Evolutionary conservation across 2,797 vertebrate genomes (phyloP), one percentile per base, ranked within the genome.

Genomic region (Hydrophis major): DNA sequence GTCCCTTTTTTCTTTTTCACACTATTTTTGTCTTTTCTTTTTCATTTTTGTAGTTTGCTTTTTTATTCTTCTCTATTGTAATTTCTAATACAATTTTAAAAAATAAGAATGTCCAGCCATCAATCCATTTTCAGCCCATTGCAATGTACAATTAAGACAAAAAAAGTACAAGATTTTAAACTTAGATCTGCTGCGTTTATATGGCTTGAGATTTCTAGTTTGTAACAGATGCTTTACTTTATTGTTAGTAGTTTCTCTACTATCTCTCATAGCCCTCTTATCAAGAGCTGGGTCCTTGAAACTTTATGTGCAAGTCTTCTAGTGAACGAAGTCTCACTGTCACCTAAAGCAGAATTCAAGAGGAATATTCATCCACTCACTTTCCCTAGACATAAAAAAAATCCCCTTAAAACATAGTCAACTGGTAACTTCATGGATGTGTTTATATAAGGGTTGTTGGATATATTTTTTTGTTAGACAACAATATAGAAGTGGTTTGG

Each of bases 281-380:
- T 22, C 74, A 47, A 83, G 37, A 83, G 37, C 37, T 83, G 20
- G 74, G 20, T 83, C 37, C 74, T 37, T 47, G 37, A 83, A 83
- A 83, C 37, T 83, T 83, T 22, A 25, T 4, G 37, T 25, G 37
- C 4, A 47, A 47, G 20, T 47, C 74, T 83, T 83, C 37, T 4
- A 83, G 8, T 83, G 18, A 83, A 83, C 4, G 0, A 83, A 83
- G 37, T 20, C 37, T 47, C 74, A 78, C 74, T 11, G 74, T 11
- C 95, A 96, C 91, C 95, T 95, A 94, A 94, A 32, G 37, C 37
- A 60, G 92, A 93, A 61, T 94, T 94, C 95, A 95, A 96, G 59
- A 69, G 61, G 89, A 96, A 96, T 94, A 94, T 90, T 0, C 94
- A 95, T 95, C 94, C n/a, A 92, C 57, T 93, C 93, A 90, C 93